Evolutionary conservation across 2,113 vertebrate species (phyloP).

Genomic region (Psilopsiagon aymara): DNA sequence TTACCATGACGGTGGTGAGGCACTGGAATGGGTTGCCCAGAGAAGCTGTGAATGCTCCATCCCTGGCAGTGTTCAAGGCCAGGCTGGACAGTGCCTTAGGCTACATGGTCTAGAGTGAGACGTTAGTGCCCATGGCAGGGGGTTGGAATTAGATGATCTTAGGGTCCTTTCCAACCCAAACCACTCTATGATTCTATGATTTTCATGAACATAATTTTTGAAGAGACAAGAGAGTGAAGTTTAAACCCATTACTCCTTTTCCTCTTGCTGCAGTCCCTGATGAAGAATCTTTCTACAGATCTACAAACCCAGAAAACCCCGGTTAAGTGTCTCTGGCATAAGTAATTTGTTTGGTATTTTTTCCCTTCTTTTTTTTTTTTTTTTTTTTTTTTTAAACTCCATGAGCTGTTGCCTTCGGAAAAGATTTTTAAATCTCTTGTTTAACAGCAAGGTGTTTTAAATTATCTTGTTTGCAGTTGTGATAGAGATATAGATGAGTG

Average conservation of each 20-base stretch:
- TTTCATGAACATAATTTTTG: neutral
- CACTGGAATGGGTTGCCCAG: neutral
- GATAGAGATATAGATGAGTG: neutral
- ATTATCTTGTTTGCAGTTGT: neutral
- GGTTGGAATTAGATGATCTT: neutral
- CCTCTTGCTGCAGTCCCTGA: neutral
- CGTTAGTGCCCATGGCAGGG: neutral
- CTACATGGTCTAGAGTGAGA: neutral
- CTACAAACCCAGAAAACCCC: neutral
- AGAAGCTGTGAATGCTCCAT: neutral
- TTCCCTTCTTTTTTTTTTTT: fast-evolving
- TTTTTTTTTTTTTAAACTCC: neutral
- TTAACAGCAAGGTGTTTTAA: neutral
- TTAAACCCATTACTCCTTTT: neutral
- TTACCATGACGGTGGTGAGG: neutral
- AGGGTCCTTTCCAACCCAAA: neutral
- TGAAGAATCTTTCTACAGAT: neutral
- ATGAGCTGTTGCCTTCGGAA: neutral
- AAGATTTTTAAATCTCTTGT: neutral
- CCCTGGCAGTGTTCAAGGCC: neutral
- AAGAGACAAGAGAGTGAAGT: neutral
- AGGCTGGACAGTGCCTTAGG: neutral
- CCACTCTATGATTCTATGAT: neutral
- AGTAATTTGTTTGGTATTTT: neutral
- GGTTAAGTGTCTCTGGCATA: neutral